A percentile compares a stretch with the other conserved stretches of the same genome.
Evolutionary conservation across 2,797 vertebrate genomes (phyloP).

Genomic region (Pelodytes ibericus): DNA sequence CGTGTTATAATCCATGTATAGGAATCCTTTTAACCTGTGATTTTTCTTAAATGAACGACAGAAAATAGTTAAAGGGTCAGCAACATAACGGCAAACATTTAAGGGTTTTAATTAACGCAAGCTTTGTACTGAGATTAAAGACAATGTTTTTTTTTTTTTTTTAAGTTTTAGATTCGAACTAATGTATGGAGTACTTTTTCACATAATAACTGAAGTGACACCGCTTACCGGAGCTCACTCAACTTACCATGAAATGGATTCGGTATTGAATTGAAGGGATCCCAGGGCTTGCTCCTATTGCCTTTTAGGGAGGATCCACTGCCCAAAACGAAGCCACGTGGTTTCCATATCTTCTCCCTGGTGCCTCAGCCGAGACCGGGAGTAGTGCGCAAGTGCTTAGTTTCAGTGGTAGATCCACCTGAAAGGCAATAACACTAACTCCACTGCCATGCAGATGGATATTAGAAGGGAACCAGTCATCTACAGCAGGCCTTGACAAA

Average conservation of each 20-base stretch:
- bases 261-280: neutral
- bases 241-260: neutral
- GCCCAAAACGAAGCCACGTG: slow-evolving; percentile 5
- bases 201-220: neutral
- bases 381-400: neutral
- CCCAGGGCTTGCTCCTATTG: neutral
- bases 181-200: too few species aligned
- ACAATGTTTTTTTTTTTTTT: too few species aligned
- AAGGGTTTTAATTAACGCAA: too few species aligned
- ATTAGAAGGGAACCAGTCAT: neutral
- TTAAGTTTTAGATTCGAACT: too few species aligned
- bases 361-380: slow-evolving; percentile 5
- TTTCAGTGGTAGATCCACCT: slow-evolving; percentile 13
- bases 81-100: too few species aligned
- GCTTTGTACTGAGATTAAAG: too few species aligned
- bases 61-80: too few species aligned
- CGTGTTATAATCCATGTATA: too few species aligned
- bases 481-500: neutral
- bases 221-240: neutral
- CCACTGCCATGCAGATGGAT: neutral
- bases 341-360: slow-evolving; percentile 7
- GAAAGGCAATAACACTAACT: slow-evolving; percentile 9
- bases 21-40: too few species aligned
- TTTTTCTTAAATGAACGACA: too few species aligned
- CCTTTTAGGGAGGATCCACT: slow-evolving; percentile 3